These are phyloP conservation scores for Oreotragus oreotragus DNA, from an alignment of 2,113 vertebrate species.

Conservation along the genomic window DNA sequence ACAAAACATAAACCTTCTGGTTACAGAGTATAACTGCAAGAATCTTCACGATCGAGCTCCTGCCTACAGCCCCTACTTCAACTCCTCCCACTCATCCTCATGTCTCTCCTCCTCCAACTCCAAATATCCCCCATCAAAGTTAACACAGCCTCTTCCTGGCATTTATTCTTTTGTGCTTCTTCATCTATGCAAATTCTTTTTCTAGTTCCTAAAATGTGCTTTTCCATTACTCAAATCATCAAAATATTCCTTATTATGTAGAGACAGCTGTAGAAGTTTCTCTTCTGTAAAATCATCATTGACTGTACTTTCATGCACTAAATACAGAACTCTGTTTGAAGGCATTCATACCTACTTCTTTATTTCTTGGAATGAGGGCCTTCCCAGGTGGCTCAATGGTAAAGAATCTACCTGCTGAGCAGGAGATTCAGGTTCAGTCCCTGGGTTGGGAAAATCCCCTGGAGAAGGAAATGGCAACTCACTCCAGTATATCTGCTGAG, in stretches of 20 bases:
- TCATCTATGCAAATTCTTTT: not conserved
- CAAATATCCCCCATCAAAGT: not conserved
- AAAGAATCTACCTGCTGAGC: not conserved
- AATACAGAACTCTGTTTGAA: not conserved
- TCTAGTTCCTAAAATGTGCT: not conserved
- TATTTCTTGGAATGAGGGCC: not conserved
- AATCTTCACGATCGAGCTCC: not conserved
- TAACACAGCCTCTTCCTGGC: not conserved
- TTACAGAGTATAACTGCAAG: not conserved
- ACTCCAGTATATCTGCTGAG: not conserved
- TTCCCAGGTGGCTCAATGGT: not conserved
- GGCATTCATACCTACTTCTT: not conserved
- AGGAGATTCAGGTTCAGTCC: not conserved
- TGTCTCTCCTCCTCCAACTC: rapidly evolving
- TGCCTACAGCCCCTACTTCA: rapidly evolving
- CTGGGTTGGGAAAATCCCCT: not conserved
- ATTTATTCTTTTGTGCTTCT: not conserved
- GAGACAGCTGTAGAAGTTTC: not conserved
- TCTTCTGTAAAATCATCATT: not conserved
- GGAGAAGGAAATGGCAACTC: not conserved
- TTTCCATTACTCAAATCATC: not conserved
- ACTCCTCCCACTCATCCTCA: not conserved
- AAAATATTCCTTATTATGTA: not conserved
- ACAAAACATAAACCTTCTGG: not conserved
- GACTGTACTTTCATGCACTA: not conserved